Conservation (phyloP, 2,113 vertebrate genomes). For the Pluvianellus socialis region DNA sequence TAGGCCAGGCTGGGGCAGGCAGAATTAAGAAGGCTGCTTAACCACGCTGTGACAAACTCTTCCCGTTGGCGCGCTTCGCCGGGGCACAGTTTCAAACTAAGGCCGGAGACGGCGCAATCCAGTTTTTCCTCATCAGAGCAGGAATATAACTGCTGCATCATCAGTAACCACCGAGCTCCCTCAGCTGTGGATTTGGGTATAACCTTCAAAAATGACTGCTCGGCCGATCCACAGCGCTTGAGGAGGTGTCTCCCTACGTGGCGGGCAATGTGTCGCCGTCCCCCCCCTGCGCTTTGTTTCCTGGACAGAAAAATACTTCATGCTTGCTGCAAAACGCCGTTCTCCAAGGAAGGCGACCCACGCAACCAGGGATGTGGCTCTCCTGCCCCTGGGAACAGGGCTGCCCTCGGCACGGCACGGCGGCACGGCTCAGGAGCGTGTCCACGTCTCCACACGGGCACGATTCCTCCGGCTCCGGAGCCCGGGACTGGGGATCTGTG, state of each 20-base stretch:
- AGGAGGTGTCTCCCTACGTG: neutral
- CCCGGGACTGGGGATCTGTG: neutral
- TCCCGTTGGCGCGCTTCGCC: neutral
- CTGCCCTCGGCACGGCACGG: neutral
- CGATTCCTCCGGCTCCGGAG: neutral
- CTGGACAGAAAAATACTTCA: neutral
- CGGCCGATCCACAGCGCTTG: neutral
- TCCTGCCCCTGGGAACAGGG: neutral
- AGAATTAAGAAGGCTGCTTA: neutral
- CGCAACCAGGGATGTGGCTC: neutral
- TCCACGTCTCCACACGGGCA: fast-evolving
- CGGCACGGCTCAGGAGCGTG: neutral
- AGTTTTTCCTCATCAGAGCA: neutral
- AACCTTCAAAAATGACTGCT: neutral
- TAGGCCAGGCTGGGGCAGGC: neutral
- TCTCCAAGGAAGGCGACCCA: neutral
- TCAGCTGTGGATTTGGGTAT: no score
- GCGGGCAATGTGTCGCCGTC: no score
- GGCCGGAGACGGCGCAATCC: neutral
- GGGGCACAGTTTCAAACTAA: neutral
- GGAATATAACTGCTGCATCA: neutral
- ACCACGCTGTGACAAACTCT: neutral
- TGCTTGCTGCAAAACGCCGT: neutral
- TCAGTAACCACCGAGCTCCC: neutral
- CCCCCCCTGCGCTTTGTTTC: neutral